phyloP scores from a whole-genome alignment of 2,797 vertebrate genomes.

The Periophthalmus magnuspinnatus region DNA sequence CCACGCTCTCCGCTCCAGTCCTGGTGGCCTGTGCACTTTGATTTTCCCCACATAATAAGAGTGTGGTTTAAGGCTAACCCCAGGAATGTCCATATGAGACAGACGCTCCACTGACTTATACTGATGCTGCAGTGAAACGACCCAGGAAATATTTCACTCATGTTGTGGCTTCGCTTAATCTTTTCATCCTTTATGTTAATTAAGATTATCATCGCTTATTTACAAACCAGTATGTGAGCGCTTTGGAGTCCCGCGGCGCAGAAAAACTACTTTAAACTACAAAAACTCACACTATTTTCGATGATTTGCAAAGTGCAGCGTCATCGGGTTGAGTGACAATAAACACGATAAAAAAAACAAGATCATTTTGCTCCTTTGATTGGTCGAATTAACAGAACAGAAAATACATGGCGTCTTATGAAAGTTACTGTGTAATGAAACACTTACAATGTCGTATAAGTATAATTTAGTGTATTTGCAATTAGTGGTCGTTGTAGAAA shows the following conservation, averaged over 20 bases:
- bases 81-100: conserved; percentile 69
- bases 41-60: conserved; percentile 70
- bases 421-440: no score
- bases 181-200: conserved; percentile 34
- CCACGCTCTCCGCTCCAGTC: conserved; percentile 59
- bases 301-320: background rate
- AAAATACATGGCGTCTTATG: background rate
- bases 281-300: background rate
- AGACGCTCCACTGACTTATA: conserved; percentile 56
- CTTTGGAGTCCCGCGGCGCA: background rate
- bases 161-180: conserved; percentile 46
- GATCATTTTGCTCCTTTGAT: background rate
- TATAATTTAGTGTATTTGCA: no score
- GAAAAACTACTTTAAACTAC: no score
- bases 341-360: background rate
- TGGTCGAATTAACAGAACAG: background rate
- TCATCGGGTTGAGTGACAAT: background rate
- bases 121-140: conserved; percentile 38
- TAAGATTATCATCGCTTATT: conserved; percentile 19
- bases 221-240: conserved; percentile 14
- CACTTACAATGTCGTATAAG: no score
- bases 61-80: conserved; percentile 62
- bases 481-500: no score
- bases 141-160: conserved; percentile 45
- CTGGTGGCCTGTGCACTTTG: conserved; percentile 64